Conservation (phyloP, 2,888 invertebrate species). For the Elegia similella region DNA sequence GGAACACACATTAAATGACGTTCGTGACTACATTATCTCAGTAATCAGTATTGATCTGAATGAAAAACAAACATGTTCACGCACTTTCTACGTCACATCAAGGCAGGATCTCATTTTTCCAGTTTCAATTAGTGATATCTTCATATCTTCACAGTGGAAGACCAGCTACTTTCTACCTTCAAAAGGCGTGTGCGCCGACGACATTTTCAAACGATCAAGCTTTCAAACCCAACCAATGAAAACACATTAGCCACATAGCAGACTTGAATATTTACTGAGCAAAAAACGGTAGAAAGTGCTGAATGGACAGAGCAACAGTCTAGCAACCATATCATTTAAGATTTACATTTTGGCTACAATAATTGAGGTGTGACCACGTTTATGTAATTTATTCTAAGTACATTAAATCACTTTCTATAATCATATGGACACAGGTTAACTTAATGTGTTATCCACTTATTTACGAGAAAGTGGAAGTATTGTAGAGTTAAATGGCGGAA, state of each 20-base stretch:
- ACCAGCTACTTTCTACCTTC: conserved; percentile 43
- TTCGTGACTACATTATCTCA: background rate
- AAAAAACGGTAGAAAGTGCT: conserved; percentile 9
- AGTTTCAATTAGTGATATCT: conserved; percentile 15
- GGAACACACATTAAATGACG: background rate
- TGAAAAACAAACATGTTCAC: background rate
- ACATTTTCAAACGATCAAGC: conserved; percentile 35
- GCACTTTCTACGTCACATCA: conserved; percentile 3
- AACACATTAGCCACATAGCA: conserved; percentile 27
- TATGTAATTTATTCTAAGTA: background rate
- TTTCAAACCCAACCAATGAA: conserved; percentile 39
- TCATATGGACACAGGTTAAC: background rate
- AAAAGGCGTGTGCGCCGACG: conserved; percentile 36
- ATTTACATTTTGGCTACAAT: conserved; percentile 5
- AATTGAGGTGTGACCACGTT: conserved; percentile 3
- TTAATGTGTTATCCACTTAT: background rate
- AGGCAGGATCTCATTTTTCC: conserved; percentile 16
- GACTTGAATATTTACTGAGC: conserved; percentile 22
- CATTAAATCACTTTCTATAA: background rate
- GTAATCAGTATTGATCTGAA: background rate
- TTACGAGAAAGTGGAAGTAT: background rate
- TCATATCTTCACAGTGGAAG: conserved; percentile 18
- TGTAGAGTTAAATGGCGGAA: background rate
- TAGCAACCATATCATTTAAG: conserved; percentile 8
- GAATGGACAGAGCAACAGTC: background rate